A percentile compares a stretch with the other conserved stretches of the same genome.
These are phyloP conservation scores for Gonatopus flavifemur DNA, from an alignment of 1,140 invertebrate genomes.

Conservation along the genomic window DNA sequence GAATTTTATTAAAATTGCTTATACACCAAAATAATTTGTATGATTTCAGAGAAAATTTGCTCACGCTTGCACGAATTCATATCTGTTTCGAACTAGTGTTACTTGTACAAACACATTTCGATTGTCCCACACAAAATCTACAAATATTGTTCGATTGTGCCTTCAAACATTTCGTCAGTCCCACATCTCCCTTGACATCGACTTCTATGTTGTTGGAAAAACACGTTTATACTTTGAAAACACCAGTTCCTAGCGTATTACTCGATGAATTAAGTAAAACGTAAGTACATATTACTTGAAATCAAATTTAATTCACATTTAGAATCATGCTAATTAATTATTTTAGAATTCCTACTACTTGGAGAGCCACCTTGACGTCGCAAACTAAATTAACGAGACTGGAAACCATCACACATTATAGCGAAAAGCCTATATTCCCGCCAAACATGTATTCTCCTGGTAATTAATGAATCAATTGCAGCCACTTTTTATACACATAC, in stretches of 20 bases:
- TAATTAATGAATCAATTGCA: too few species aligned
- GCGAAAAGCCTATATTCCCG: conserved; percentile 42
- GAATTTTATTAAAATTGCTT: conserved; percentile 1
- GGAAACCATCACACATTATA: conserved; percentile 35
- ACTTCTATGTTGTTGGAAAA: too few species aligned
- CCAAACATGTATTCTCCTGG: conserved; percentile 34
- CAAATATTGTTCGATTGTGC: conserved; percentile 31
- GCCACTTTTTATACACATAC: too few species aligned
- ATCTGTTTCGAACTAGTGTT: conserved; percentile 46
- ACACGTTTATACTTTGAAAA: conserved; percentile 30
- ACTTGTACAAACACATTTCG: conserved; percentile 39
- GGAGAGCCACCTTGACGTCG: conserved; percentile 32
- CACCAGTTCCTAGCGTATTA: conserved; percentile 24
- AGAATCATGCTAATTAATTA: neutral
- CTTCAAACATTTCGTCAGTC: conserved; percentile 37
- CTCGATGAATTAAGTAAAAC: conserved; percentile 31
- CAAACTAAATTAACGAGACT: conserved; percentile 19
- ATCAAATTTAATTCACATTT: conserved; percentile 5
- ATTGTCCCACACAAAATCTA: conserved; percentile 35
- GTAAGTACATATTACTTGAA: conserved; percentile 24
- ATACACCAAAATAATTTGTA: neutral
- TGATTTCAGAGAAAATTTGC: conserved; percentile 34
- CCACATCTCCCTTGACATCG: conserved; percentile 28
- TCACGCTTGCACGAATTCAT: conserved; percentile 41
- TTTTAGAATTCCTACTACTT: conserved; percentile 35